These are phyloP conservation scores for Pan troglodytes DNA, from an alignment of 2,113 vertebrate genomes.

Conservation along the genomic window NHGRI_mPanTro3-v2.1_pri NC_072410.2:83077001-83077500, in stretches of 20 bases:
- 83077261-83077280: not conserved
- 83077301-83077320: not conserved
- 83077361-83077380: not conserved
- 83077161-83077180: not conserved
- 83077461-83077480: not conserved
- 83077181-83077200: not conserved
- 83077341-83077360: not conserved
- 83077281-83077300: not conserved
- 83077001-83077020: not conserved
- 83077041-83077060: not conserved
- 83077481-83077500: not conserved
- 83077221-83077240: not conserved
- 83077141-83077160: not conserved
- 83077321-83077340: not conserved
- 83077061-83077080: not conserved
- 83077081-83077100: not conserved
- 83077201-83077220: not conserved
- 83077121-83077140: not conserved
- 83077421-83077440: not conserved
- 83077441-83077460: slow-evolving; percentile 31
- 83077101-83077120: not conserved
- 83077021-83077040: not conserved
- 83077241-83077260: not conserved
- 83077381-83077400: not conserved
- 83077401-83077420: not conserved